A percentile compares a stretch with the other conserved stretches of the same genome.
Conservation (phyloP, 2,888 invertebrate genomes). For the Pandemis corylana region DNA sequence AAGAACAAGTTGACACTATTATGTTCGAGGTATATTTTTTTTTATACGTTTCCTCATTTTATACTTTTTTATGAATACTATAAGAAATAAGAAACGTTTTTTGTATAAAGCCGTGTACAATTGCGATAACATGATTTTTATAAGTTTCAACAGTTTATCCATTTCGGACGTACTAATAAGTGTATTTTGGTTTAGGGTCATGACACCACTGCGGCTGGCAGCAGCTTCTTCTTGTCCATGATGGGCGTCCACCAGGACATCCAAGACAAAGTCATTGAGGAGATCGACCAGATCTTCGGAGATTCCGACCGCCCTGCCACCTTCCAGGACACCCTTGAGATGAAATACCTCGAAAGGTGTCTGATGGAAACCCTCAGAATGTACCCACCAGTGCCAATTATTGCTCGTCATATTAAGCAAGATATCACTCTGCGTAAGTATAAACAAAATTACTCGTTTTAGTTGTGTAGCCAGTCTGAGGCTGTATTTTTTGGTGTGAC, state of each 20-base stretch:
- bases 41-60: background rate
- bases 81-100: too few relatives aligned
- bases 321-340: slow-evolving; percentile 92
- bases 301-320: slow-evolving; percentile 90
- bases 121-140: too few relatives aligned
- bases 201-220: slow-evolving; percentile 92
- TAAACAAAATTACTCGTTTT: background rate
- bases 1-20: slow-evolving; percentile 93
- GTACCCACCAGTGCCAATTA: slow-evolving; percentile 92
- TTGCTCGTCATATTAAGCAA: slow-evolving; percentile 89
- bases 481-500: background rate
- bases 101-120: too few relatives aligned
- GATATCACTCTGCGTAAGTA: slow-evolving; percentile 88
- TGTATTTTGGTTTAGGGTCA: slow-evolving; percentile 84
- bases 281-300: slow-evolving; percentile 90
- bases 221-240: slow-evolving; percentile 91
- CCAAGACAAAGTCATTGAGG: slow-evolving; percentile 89
- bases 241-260: slow-evolving; percentile 90
- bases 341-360: slow-evolving; percentile 93
- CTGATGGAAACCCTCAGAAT: slow-evolving; percentile 92
- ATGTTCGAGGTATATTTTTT: slow-evolving; percentile 90
- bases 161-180: too few relatives aligned
- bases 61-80: slow-evolving; percentile 7
- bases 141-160: too few relatives aligned
- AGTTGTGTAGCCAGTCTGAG: background rate